phyloP scores from a whole-genome alignment of 1,140 invertebrate species.

The Plodia interpunctella region DNA sequence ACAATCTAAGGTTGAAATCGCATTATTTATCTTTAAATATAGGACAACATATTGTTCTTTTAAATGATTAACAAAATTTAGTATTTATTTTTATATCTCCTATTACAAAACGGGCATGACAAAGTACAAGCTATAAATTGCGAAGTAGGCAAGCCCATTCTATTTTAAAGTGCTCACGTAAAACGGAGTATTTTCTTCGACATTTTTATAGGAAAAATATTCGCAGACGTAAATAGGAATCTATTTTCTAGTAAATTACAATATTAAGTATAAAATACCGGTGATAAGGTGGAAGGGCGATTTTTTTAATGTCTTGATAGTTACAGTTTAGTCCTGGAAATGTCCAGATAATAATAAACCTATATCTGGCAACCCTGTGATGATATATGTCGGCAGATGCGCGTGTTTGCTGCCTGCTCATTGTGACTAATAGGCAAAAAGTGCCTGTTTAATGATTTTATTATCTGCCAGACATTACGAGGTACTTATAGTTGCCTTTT shows the following conservation, averaged over 20 bases:
- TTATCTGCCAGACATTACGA: background rate
- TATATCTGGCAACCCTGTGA: too few species aligned
- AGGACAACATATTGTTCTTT: background rate
- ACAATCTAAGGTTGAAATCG: too few species aligned
- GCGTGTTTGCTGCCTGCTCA: background rate
- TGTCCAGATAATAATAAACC: too few species aligned
- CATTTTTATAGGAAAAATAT: background rate
- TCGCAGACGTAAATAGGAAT: too few species aligned
- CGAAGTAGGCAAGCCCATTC: background rate
- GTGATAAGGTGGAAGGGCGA: too few species aligned
- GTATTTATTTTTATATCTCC: background rate
- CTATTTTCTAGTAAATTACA: too few species aligned
- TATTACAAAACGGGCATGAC: background rate
- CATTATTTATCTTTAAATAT: background rate
- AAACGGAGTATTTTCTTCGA: constrained; percentile 3
- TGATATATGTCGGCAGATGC: background rate
- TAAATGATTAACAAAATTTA: constrained; percentile 6
- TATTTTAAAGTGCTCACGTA: constrained; percentile 8
- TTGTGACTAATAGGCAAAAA: constrained; percentile 1
- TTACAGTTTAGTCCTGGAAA: too few species aligned
- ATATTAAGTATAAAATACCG: too few species aligned
- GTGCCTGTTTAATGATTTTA: background rate
- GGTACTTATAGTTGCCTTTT: background rate
- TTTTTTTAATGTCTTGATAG: too few species aligned
- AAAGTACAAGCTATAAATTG: constrained; percentile 4